Evolutionary conservation across 1,140 invertebrate species (phyloP).

Genomic region (Chelonus insularis): DNA sequence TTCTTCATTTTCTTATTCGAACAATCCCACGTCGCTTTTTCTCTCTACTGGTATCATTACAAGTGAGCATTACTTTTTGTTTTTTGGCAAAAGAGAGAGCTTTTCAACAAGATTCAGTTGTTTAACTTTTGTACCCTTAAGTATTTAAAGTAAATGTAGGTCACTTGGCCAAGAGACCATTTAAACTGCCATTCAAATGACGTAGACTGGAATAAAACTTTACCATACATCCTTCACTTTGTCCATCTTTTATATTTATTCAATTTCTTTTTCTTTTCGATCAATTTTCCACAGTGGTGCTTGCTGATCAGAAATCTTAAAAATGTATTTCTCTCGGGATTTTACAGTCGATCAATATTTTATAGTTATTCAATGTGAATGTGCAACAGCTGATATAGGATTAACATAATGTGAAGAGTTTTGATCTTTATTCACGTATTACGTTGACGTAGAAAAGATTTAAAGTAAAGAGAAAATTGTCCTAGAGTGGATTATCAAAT

Average conservation of each 20-base stretch:
- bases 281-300: no score
- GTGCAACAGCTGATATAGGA: constrained; percentile 20
- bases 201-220: neutral
- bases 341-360: neutral
- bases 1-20: neutral
- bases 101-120: constrained; percentile 3
- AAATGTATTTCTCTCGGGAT: no score
- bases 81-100: neutral
- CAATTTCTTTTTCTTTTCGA: neutral
- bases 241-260: neutral
- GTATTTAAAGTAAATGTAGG: constrained; percentile 17
- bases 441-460: no score
- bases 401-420: constrained; percentile 1
- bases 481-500: neutral
- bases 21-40: no score
- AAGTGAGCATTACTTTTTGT: neutral
- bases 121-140: constrained; percentile 10
- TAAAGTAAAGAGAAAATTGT: neutral
- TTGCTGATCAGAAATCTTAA: no score
- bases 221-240: no score
- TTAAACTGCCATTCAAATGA: constrained; percentile 4
- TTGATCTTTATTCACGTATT: neutral
- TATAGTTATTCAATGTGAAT: no score
- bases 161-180: constrained; percentile 23
- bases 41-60: neutral